A percentile compares a stretch with the other conserved stretches of the same genome.
Evolutionary conservation across 2,113 vertebrate species (phyloP).

Genomic region (Grammomys surdaster): DNA sequence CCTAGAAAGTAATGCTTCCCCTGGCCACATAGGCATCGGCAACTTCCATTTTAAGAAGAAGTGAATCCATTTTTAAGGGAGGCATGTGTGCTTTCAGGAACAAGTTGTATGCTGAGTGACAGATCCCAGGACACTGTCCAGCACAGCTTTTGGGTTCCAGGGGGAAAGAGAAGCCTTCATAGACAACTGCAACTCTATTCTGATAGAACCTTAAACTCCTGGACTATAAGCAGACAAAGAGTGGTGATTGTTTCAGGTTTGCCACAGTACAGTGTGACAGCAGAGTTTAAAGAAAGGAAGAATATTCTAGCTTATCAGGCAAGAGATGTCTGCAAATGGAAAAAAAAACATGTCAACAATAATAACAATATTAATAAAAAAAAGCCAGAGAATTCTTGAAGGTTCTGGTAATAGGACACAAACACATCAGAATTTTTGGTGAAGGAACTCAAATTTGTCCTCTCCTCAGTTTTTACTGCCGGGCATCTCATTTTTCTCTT

Average conservation of each 20-base stretch:
- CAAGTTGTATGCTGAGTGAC: background rate
- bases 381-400: conserved; percentile 46
- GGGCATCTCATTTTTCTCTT: conserved; percentile 36
- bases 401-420: conserved; percentile 54
- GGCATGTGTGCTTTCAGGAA: background rate
- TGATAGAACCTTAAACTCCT: conserved; percentile 54
- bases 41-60: conserved; percentile 23
- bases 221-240: conserved; percentile 41
- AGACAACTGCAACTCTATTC: conserved; percentile 45
- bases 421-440: conserved; percentile 61
- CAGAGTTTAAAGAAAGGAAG: conserved; percentile 51
- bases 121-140: conserved; percentile 53
- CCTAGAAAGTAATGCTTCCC: background rate
- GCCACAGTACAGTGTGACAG: background rate
- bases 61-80: conserved; percentile 25
- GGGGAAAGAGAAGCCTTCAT: conserved; percentile 48
- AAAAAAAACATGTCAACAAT: background rate
- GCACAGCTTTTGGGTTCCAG: conserved; percentile 34
- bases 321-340: conserved; percentile 26
- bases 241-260: conserved; percentile 69
- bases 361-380: conserved; percentile 39
- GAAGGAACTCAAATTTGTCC: conserved; percentile 69
- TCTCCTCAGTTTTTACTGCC: conserved; percentile 46
- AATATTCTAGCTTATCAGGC: conserved; percentile 54
- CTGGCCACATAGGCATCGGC: background rate